Base-by-base conservation (phyloP, 2,797 vertebrate species). In the Hippocampus kuda region DNA sequence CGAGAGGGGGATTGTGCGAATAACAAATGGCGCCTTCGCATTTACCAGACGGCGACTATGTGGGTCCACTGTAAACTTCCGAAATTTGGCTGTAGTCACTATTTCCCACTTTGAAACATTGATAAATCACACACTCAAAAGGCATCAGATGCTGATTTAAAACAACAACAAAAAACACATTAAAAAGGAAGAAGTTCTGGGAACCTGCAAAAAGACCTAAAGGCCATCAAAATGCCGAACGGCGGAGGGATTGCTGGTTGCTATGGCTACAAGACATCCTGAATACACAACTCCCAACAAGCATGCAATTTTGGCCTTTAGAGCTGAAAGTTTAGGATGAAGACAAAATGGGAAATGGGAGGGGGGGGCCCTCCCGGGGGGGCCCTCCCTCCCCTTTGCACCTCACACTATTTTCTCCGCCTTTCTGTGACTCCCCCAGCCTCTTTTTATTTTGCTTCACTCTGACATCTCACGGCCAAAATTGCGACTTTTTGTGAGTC, bases 231-330 rank as follows among this genome's bases (percentile, higher is more conserved):
- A 65, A 38, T n/a, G 61, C 13, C 54, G 60, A 48, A 15, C 24
- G 68, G 75, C 61, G 80, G 83, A 84, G 82, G 81, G 81, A 75
- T 85, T 70, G 56, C 72, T 80, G 77, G 77, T 79, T 80, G 65
- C 57, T 79, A 84, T 84, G 83, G 86, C 83, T 86, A 79, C 74
- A 72, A 82, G 71, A 82, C 75, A 30, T 78, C 78, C 85, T 83
- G 81, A 81, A 81, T 68, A 69, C 18, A 74, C 69, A 27, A 15
- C 56, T 30, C 12, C 1, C 24, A 54, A 59, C 72, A 70, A 69
- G 46, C 16, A 18, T 5, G 7, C 18, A 24, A 56, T 24, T 12
- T 56, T 24, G n/a, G n/a, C 9, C 53, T 12, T 26, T 24, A 10
- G 66, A 51, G 70, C 34, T 5, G 77, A 16, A 77, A 72, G 73